Evolutionary conservation across 92 coral and sea anemone species (phyloP).

Genomic region (Desmophyllum pertusum): DNA sequence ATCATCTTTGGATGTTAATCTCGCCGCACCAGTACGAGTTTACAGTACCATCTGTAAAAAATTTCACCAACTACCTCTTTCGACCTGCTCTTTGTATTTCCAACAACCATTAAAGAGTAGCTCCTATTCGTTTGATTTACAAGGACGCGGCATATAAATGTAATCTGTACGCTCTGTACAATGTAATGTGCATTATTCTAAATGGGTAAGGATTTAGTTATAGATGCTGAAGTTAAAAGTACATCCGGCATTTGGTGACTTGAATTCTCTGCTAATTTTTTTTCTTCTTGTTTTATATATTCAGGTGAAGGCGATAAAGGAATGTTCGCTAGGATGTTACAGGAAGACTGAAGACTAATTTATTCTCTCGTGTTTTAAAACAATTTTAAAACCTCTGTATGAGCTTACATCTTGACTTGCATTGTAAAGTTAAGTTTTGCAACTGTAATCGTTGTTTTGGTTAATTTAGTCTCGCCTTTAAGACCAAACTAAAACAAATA

Average conservation of each 20-base stretch:
- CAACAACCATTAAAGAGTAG: background rate
- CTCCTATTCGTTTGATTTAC: background rate
- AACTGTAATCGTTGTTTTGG: no score
- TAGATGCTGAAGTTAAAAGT: background rate
- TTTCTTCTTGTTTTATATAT: background rate
- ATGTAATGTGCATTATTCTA: no score
- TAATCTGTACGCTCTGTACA: background rate
- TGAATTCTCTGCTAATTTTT: background rate
- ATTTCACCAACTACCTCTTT: background rate
- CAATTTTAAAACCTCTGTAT: background rate
- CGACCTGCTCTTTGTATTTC: background rate
- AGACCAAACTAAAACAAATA: no score
- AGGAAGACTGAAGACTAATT: background rate
- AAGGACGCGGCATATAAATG: background rate
- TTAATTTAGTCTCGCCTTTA: no score
- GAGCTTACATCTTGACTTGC: no score
- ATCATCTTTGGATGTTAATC: no score
- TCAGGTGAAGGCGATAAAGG: background rate
- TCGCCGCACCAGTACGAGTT: no score
- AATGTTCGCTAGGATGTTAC: conserved; percentile 9
- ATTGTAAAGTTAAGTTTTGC: background rate
- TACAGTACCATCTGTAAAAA: no score
- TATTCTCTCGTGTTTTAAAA: background rate
- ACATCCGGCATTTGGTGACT: background rate
- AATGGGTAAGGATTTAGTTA: background rate